phyloP scores from a whole-genome alignment of 1,140 invertebrate species.

The Papilio xuthus region DNA sequence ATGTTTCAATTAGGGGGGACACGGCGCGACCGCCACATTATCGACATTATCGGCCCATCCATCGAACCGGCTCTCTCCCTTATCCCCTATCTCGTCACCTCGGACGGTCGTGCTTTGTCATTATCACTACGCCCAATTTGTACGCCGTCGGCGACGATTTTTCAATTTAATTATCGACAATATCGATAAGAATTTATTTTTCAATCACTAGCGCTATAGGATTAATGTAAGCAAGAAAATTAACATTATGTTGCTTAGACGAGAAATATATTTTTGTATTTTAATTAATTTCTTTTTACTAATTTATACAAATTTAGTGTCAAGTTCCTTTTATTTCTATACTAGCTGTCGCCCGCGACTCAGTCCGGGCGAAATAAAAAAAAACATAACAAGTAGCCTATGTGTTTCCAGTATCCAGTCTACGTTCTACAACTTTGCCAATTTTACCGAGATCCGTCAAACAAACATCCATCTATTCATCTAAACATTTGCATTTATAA shows the following conservation, averaged over 20 bases:
- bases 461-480: no score
- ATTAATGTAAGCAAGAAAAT: slow-evolving; percentile 39
- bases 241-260: slow-evolving; percentile 28
- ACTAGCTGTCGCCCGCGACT: no score
- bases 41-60: slow-evolving; percentile 33
- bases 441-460: no score
- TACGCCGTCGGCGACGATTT: slow-evolving; percentile 46
- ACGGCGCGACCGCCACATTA: slow-evolving; percentile 33
- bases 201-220: slow-evolving; percentile 39
- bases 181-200: slow-evolving; percentile 29
- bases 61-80: slow-evolving; percentile 21
- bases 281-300: neutral
- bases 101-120: slow-evolving; percentile 37
- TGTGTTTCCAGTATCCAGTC: no score
- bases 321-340: neutral
- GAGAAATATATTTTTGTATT: neutral
- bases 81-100: slow-evolving; percentile 40
- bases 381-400: no score
- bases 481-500: no score
- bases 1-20: slow-evolving; percentile 43
- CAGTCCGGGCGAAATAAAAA: no score
- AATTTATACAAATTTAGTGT: neutral
- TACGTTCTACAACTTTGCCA: no score
- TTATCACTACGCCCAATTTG: slow-evolving; percentile 47
- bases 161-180: slow-evolving; percentile 53